A percentile compares a stretch with the other conserved stretches of the same genome.
These are phyloP conservation scores for Omphaloscelis lunosa DNA, from an alignment of 2,888 invertebrate species.

Conservation along the genomic window DNA sequence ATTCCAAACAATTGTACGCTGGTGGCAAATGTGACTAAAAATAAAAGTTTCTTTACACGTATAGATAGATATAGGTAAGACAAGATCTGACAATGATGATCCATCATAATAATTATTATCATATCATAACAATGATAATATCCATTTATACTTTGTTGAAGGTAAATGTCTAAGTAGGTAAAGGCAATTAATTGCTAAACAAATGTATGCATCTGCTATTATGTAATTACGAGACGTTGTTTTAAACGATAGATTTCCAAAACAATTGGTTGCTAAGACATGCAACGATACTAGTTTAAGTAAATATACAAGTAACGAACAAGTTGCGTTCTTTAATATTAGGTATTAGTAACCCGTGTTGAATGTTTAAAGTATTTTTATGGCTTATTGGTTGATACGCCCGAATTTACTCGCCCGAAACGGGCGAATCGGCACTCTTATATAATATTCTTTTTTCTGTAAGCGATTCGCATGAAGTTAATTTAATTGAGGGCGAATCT, in stretches of 20 bases:
- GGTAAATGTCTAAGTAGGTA: not conserved
- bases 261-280: constrained; percentile 23
- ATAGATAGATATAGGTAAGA: no score
- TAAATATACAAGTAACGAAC: constrained; percentile 37
- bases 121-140: not conserved
- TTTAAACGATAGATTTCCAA: constrained; percentile 14
- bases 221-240: not conserved
- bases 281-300: constrained; percentile 20
- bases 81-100: not conserved
- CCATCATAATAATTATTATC: not conserved
- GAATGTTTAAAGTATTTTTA: constrained; percentile 33
- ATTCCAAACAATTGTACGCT: no score
- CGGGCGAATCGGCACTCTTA: no score
- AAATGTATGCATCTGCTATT: not conserved
- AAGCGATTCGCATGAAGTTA: no score
- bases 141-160: not conserved
- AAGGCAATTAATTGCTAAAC: not conserved
- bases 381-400: no score
- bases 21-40: no score
- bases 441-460: no score
- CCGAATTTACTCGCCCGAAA: no score
- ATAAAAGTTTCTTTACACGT: no score
- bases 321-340: constrained; percentile 31
- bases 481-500: no score
- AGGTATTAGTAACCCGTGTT: constrained; percentile 27